These are phyloP conservation scores for Microctonus aethiopoides DNA, from an alignment of 2,888 invertebrate species.

Conservation along the genomic window DNA sequence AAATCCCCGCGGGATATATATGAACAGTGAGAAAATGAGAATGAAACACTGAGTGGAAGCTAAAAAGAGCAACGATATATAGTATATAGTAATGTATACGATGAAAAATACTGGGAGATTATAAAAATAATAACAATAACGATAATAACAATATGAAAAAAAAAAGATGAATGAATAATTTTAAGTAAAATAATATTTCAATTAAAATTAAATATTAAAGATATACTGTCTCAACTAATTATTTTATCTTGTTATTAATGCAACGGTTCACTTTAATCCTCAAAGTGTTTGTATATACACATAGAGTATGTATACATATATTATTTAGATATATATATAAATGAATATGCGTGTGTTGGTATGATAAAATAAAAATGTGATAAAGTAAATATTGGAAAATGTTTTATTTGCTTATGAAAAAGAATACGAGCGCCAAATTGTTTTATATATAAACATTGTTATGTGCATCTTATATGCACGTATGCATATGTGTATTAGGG, in stretches of 20 bases:
- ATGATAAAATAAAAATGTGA: background rate
- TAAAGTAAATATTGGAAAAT: conserved; percentile 18
- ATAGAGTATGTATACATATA: background rate
- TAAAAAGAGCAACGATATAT: conserved; percentile 6
- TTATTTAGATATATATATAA: no score
- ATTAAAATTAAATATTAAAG: background rate
- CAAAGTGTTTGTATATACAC: background rate
- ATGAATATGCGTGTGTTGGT: background rate
- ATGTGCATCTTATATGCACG: background rate
- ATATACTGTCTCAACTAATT: background rate
- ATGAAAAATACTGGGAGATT: background rate
- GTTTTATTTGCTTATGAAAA: conserved; percentile 3
- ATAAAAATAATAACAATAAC: background rate
- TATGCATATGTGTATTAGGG: background rate
- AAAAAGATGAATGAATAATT: conserved; percentile 7
- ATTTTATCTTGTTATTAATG: background rate
- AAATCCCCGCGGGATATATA: conserved; percentile 11
- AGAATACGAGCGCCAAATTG: background rate
- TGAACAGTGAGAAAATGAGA: background rate
- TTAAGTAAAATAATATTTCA: conserved; percentile 2
- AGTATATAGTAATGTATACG: background rate
- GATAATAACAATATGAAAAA: background rate
- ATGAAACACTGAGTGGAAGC: background rate
- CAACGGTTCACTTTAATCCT: conserved; percentile 8
- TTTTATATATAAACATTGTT: no score